Percentiles rank a stretch among this genome's conserved stretches.
Evolutionary conservation across 2,113 vertebrate genomes (phyloP).

Genomic region (Microcebus jonahi): DNA sequence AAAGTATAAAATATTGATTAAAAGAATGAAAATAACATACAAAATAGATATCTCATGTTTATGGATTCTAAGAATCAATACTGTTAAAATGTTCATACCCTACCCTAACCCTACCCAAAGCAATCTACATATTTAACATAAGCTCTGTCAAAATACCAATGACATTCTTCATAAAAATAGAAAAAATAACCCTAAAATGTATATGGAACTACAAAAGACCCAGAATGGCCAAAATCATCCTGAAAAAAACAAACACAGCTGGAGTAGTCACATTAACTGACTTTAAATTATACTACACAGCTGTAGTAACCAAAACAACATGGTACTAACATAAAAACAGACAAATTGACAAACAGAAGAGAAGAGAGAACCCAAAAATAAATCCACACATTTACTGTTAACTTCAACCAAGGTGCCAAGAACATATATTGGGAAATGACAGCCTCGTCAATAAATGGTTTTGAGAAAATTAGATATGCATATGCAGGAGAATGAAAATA

Average conservation of each 20-base stretch:
- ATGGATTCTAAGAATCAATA: background rate
- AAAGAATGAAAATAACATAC: background rate
- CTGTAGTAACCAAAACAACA: background rate
- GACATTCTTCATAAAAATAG: background rate
- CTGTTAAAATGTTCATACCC: background rate
- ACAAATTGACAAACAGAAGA: background rate
- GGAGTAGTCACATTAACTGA: background rate
- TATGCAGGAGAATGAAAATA: background rate
- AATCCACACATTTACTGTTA: background rate
- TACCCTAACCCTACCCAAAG: background rate
- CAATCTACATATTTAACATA: background rate
- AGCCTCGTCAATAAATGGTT: background rate
- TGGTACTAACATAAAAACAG: background rate
- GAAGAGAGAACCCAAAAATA: background rate
- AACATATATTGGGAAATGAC: background rate
- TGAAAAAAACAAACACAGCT: background rate
- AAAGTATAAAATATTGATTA: background rate
- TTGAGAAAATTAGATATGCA: background rate
- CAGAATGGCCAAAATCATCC: background rate
- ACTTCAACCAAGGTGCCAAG: background rate
- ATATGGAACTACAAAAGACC: background rate
- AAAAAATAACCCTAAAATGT: background rate
- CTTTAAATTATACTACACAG: background rate
- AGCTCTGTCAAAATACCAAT: background rate
- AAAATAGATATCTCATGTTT: background rate